Evolutionary conservation across 2,888 invertebrate genomes (phyloP).

Genomic region (Nemotelus nigrinus): DNA sequence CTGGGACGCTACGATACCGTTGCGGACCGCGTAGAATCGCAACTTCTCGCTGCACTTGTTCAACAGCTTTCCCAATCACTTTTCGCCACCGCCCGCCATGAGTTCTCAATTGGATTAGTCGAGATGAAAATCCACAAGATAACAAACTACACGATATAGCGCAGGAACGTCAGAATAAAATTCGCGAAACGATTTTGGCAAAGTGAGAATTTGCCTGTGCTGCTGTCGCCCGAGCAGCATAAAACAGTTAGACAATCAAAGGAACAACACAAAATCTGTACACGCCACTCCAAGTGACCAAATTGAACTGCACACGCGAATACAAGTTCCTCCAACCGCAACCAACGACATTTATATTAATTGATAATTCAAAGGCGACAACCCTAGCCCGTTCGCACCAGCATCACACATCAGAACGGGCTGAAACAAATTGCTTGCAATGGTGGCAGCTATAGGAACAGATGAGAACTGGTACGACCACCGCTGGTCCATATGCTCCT

Average conservation of each 20-base stretch:
- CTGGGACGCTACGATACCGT: no score
- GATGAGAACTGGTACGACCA: no score
- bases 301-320: neutral
- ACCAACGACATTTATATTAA: neutral
- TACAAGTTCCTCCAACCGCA: neutral
- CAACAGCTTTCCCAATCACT: slow-evolving; percentile 17
- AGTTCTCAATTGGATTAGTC: neutral
- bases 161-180: neutral
- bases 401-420: neutral
- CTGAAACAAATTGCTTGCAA: neutral
- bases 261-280: neutral
- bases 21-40: neutral
- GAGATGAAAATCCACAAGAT: neutral
- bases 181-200: neutral
- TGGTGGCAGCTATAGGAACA: no score
- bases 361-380: neutral
- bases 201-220: neutral
- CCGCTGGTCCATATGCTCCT: no score
- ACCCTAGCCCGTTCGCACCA: neutral
- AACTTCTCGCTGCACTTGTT: slow-evolving; percentile 4
- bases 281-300: slow-evolving; percentile 12
- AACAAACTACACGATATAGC: neutral
- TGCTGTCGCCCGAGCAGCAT: neutral
- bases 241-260: neutral
- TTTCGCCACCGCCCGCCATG: neutral